Evolutionary conservation across 92 coral and sea anemone genomes (phyloP).

Genomic region (Pocillopora meandrina): DNA sequence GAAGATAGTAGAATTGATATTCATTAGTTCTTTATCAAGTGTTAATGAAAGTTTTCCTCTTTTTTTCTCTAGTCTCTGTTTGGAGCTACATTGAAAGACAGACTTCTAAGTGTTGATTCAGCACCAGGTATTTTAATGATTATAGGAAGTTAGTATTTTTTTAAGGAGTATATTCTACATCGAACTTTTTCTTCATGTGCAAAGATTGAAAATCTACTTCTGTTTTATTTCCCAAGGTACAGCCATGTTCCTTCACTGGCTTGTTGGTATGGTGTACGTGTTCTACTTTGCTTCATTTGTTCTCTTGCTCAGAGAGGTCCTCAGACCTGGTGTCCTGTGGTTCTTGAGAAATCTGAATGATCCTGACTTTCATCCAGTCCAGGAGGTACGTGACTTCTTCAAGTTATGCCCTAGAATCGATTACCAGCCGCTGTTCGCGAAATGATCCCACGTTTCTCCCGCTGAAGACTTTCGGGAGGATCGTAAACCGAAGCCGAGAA

Average conservation of each 20-base stretch:
- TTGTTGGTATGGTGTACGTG: conserved; percentile 99
- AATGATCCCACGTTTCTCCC: too few relatives aligned
- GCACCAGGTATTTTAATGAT: conserved; percentile 73
- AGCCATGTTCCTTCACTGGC: conserved; percentile 98
- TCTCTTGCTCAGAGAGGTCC: conserved; percentile 86
- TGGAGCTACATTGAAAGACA: conserved; percentile 90
- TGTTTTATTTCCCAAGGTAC: conserved; percentile 63
- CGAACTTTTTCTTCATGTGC: too few relatives aligned
- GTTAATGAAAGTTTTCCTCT: neutral
- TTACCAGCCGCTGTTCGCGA: neutral
- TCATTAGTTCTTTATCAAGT: neutral
- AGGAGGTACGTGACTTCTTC: conserved; percentile 68
- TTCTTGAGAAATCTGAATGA: conserved; percentile 95
- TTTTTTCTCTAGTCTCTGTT: conserved; percentile 74
- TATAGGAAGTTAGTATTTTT: neutral
- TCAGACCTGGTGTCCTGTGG: conserved; percentile 98
- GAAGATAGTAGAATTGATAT: too few relatives aligned
- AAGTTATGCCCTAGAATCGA: too few relatives aligned
- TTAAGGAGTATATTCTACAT: neutral
- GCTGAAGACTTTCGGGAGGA: too few relatives aligned
- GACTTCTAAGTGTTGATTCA: conserved; percentile 78
- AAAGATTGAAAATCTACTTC: too few relatives aligned
- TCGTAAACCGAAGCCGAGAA: too few relatives aligned
- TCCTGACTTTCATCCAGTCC: conserved; percentile 98
- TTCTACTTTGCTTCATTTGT: conserved; percentile 99